A percentile compares a stretch with the other conserved stretches of the same genome.
phyloP scores from a whole-genome alignment of 2,113 vertebrate genomes.

The Zapornia atra region DNA sequence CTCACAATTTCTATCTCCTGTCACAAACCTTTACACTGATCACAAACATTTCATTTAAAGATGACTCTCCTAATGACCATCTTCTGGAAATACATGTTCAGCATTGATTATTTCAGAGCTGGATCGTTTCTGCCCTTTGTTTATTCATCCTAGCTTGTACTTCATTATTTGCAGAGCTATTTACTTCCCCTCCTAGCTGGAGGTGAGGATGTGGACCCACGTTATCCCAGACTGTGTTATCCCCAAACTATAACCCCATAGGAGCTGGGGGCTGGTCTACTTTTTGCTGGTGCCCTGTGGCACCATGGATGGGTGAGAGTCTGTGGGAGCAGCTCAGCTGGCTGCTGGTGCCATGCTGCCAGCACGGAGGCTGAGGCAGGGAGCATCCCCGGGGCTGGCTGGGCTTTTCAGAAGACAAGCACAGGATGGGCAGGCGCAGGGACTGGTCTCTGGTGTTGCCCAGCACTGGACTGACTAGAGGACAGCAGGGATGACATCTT shows the following conservation, averaged over 20 bases:
- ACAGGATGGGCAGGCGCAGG: neutral
- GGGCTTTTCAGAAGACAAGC: neutral
- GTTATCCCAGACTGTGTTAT: neutral
- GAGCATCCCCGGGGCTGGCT: neutral
- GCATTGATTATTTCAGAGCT: slow-evolving; percentile 22
- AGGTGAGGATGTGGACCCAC: neutral
- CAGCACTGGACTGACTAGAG: neutral
- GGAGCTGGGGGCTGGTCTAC: neutral
- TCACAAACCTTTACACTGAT: slow-evolving; percentile 38
- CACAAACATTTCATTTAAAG: neutral
- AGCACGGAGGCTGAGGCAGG: neutral
- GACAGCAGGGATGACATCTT: neutral
- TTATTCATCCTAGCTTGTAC: neutral
- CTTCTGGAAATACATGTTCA: slow-evolving; percentile 33
- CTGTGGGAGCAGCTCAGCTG: rapidly evolving
- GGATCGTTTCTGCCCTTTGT: neutral
- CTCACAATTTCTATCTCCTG: neutral
- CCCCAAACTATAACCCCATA: neutral
- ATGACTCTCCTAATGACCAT: slow-evolving; percentile 6
- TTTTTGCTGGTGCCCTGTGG: neutral
- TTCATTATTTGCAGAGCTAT: neutral
- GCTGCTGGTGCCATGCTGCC: neutral
- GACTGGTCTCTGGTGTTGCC: neutral
- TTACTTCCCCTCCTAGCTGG: neutral
- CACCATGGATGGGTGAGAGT: neutral